Evolutionary conservation across 2,113 vertebrate species (phyloP).

Genomic region (Cyanoderma ruficeps): DNA sequence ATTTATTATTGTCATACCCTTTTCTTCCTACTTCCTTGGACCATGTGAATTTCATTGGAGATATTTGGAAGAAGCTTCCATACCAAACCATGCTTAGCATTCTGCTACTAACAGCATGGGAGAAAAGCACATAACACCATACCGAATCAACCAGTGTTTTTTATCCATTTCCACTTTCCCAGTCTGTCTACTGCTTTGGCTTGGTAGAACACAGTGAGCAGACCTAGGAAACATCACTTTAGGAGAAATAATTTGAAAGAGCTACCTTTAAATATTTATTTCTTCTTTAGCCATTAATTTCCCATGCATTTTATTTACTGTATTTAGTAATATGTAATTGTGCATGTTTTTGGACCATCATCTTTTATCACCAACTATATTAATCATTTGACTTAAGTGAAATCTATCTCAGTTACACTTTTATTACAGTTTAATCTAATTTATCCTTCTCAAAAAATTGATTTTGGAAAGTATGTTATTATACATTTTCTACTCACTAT

Average conservation of each 20-base stretch:
- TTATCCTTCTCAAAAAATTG: not conserved
- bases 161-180: not conserved
- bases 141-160: not conserved
- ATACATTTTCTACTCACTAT: not conserved
- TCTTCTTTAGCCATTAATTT: not conserved
- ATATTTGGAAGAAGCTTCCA: not conserved
- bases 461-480: not conserved
- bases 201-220: not conserved
- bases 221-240: accelerated
- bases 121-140: not conserved
- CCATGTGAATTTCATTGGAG: not conserved
- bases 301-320: not conserved
- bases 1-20: not conserved
- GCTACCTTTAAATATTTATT: not conserved
- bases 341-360: not conserved
- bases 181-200: not conserved
- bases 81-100: not conserved
- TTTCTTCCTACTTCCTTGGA: not conserved
- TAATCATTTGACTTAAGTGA: not conserved
- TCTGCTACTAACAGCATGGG: not conserved
- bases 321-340: not conserved
- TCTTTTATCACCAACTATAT: not conserved
- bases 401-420: not conserved
- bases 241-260: not conserved
- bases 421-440: not conserved